These are phyloP conservation scores for Corythornis leucogaster DNA, from an alignment of 2,797 vertebrate species.

Conservation along the genomic window DNA sequence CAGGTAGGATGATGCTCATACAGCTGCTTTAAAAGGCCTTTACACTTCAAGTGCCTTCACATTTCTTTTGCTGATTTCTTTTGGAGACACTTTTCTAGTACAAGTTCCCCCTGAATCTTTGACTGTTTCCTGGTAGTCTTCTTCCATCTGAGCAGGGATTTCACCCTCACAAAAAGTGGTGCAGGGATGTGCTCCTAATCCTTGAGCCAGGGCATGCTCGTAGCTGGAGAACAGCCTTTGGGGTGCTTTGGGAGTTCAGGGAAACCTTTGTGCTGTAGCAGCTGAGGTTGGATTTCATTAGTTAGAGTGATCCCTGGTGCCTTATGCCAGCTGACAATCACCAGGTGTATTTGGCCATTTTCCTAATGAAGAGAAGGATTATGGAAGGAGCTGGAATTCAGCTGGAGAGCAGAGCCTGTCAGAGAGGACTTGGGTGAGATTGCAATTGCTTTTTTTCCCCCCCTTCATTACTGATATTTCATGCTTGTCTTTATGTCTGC, in stretches of 20 bases:
- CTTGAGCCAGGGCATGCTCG: rapidly evolving
- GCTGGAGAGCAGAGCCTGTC: not conserved
- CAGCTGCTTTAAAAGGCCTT: not conserved
- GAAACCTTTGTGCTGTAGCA: not conserved
- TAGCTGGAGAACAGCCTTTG: not conserved
- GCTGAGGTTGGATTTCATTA: slow-evolving; percentile 37
- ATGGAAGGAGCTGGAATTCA: slow-evolving; percentile 32
- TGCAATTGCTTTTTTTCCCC: not conserved
- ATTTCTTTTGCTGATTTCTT: not conserved
- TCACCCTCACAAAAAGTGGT: not conserved
- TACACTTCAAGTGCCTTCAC: not conserved
- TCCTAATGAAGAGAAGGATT: slow-evolving; percentile 56
- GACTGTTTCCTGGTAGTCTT: not conserved
- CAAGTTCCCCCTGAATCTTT: not conserved
- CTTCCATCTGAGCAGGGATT: not conserved
- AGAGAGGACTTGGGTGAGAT: not conserved
- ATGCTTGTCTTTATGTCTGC: not conserved
- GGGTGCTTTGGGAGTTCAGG: not conserved
- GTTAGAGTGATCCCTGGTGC: not conserved
- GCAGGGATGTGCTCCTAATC: not conserved
- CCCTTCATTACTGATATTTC: not conserved
- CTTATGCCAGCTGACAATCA: slow-evolving; percentile 59
- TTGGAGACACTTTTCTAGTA: not conserved
- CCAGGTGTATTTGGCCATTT: slow-evolving; percentile 36
- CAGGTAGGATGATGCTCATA: not conserved